These are phyloP conservation scores for Gryllus longicercus DNA, from an alignment of 2,888 invertebrate species.

Conservation along the genomic window DNA sequence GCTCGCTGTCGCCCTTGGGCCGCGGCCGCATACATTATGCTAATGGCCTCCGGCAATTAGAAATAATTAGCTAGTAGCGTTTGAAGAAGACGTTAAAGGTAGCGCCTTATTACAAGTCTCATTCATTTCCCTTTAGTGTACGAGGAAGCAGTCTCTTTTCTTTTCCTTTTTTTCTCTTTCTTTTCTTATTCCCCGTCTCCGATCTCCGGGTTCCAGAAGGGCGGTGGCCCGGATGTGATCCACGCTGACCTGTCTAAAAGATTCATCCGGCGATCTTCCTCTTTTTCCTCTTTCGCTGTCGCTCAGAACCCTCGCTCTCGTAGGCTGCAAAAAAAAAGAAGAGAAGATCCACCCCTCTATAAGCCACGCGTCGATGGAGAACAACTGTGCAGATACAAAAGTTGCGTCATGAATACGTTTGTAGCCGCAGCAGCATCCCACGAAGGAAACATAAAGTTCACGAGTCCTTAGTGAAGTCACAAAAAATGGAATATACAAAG, in stretches of 20 bases:
- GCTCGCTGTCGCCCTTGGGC: background rate
- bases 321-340: background rate
- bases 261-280: background rate
- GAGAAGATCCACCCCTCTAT: background rate
- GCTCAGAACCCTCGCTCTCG: background rate
- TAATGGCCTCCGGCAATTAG: slow-evolving; percentile 17
- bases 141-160: background rate
- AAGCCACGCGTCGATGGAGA: background rate
- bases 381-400: background rate
- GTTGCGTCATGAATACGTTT: too few relatives aligned
- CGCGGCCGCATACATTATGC: background rate
- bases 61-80: slow-evolving; percentile 9
- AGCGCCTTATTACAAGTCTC: slow-evolving; percentile 11
- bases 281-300: background rate
- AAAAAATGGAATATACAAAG: too few relatives aligned
- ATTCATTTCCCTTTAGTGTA: background rate
- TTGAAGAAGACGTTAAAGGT: slow-evolving; percentile 17
- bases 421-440: too few relatives aligned
- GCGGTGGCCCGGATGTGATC: background rate
- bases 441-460: too few relatives aligned
- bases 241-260: background rate
- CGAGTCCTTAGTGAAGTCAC: too few relatives aligned
- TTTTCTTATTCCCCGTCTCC: background rate
- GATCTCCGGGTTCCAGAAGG: background rate
- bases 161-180: background rate